These are phyloP conservation scores for Geophilus truncorum DNA, from an alignment of 2,888 invertebrate genomes.

Conservation along the genomic window DNA sequence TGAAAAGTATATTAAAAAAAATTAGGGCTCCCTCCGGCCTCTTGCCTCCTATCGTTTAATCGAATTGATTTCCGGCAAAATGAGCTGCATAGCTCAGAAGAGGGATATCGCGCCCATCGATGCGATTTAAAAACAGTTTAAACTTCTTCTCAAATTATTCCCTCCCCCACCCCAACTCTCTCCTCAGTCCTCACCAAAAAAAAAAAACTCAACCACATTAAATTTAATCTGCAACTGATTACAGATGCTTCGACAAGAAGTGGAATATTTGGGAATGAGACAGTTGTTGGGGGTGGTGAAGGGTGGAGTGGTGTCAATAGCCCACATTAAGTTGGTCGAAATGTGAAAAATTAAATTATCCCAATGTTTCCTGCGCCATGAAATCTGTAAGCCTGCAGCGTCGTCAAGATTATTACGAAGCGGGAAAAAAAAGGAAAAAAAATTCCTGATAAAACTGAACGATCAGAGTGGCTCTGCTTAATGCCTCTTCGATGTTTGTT, in stretches of 20 bases:
- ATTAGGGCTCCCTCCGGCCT: constrained; percentile 14
- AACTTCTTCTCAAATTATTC: not conserved
- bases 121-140: constrained; percentile 18
- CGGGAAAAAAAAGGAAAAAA: not conserved
- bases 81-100: not conserved
- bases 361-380: not conserved
- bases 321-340: not conserved
- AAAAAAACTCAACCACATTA: not conserved
- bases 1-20: constrained; percentile 9
- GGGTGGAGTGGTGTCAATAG: not conserved
- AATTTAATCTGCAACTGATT: not conserved
- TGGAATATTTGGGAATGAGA: too few relatives aligned
- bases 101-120: constrained; percentile 9
- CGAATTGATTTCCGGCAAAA: constrained; percentile 8
- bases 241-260: not conserved
- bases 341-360: constrained; percentile 18
- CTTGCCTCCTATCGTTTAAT: constrained; percentile 6
- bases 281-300: not conserved
- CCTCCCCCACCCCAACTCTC: too few relatives aligned
- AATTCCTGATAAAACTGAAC: constrained; percentile 8
- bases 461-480: constrained; percentile 15
- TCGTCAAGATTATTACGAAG: constrained; percentile 12
- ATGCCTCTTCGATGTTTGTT: constrained; percentile 16
- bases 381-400: constrained; percentile 11
- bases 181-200: too few relatives aligned